phyloP scores from a whole-genome alignment of 1,140 invertebrate species.

The Pachyrhynchus sulphureomaculatus region DNA sequence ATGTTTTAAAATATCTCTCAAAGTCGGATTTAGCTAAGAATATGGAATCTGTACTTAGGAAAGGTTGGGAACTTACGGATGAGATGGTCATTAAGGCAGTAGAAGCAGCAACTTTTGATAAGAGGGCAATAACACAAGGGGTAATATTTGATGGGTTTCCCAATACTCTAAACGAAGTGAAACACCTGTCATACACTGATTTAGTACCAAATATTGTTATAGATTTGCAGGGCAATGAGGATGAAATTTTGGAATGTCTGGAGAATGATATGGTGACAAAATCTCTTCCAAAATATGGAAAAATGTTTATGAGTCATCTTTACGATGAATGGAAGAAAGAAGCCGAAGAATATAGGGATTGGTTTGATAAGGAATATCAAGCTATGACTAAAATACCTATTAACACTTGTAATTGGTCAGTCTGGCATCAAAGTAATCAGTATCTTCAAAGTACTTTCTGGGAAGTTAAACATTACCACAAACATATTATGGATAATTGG shows the following conservation, averaged over 20 bases:
- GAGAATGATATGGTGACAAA: constrained; percentile 41
- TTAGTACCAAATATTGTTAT: constrained; percentile 58
- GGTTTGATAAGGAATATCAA: constrained; percentile 56
- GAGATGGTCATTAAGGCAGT: constrained; percentile 54
- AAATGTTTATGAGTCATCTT: constrained; percentile 51
- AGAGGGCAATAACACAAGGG: constrained; percentile 53
- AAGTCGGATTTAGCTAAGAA: constrained; percentile 53
- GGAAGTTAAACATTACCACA: constrained; percentile 41
- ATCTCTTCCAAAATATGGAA: constrained; percentile 48
- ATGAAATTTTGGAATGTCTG: constrained; percentile 50
- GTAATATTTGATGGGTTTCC: constrained; percentile 62
- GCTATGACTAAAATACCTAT: constrained; percentile 50
- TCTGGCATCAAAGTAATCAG: constrained; percentile 51
- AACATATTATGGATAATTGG: constrained; percentile 42
- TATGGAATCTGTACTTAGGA: constrained; percentile 48
- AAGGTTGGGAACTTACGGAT: constrained; percentile 49
- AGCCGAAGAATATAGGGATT: constrained; percentile 49
- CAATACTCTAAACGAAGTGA: constrained; percentile 51
- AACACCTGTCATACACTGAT: constrained; percentile 52
- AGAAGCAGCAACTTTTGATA: constrained; percentile 54
- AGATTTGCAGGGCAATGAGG: constrained; percentile 51
- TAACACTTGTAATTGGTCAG: constrained; percentile 54
- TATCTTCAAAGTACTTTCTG: constrained; percentile 43
- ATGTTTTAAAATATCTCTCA: constrained; percentile 52
- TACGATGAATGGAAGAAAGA: constrained; percentile 52